Conservation (phyloP, 2,113 vertebrate species). For the Asarcornis scutulata region DNA sequence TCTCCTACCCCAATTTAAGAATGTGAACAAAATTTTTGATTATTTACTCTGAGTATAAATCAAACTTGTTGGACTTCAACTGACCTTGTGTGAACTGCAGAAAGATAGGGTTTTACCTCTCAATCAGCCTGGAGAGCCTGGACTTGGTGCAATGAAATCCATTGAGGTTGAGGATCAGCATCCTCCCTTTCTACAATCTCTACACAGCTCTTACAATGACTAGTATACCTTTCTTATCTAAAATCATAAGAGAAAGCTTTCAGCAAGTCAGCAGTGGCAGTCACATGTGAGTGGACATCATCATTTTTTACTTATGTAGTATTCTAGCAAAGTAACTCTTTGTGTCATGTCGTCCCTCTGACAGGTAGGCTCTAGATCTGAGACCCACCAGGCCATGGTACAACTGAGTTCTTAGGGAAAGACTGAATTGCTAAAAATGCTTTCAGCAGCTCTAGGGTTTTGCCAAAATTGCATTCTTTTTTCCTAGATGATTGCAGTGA, state of each 20-base stretch:
- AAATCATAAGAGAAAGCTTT: background rate
- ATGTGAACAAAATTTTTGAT: background rate
- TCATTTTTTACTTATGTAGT: background rate
- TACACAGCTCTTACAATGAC: background rate
- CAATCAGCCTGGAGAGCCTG: background rate
- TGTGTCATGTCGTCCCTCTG: fast-evolving
- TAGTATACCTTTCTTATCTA: background rate
- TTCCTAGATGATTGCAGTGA: background rate
- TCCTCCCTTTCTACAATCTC: background rate
- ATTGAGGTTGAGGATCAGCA: background rate
- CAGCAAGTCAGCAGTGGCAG: background rate
- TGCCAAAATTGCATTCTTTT: background rate
- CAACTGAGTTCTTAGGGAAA: background rate
- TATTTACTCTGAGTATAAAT: background rate
- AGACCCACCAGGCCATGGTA: background rate
- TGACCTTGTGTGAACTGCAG: background rate
- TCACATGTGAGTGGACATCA: background rate
- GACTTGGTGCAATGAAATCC: background rate
- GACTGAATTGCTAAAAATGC: background rate
- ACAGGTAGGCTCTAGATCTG: background rate
- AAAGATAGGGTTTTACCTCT: background rate
- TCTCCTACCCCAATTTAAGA: background rate
- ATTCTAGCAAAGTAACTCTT: background rate
- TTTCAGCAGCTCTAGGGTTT: background rate
- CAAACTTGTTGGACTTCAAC: background rate